Conservation (phyloP, 2,797 vertebrate genomes). For the Parotocinclus haroldoi region DNA sequence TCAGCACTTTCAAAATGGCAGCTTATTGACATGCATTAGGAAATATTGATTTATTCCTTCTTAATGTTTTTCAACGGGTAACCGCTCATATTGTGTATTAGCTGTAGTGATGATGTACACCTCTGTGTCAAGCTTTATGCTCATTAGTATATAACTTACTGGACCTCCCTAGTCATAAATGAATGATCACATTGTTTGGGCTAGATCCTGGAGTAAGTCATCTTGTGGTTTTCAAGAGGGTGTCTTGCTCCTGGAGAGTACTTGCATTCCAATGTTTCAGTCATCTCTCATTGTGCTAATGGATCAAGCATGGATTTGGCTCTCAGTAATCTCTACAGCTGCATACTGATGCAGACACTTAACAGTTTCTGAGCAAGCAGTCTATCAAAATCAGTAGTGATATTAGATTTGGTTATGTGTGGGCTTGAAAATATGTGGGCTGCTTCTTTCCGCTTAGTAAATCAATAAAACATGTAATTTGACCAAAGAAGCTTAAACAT, state of each 20-base stretch:
- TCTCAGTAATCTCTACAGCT: slow-evolving; percentile 28
- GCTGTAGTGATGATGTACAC: slow-evolving; percentile 22
- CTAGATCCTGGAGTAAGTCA: slow-evolving; percentile 45
- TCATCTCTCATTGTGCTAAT: slow-evolving; percentile 36
- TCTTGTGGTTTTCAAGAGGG: slow-evolving; percentile 30
- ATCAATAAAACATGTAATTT: too few relatives aligned
- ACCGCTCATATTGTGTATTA: slow-evolving; percentile 2
- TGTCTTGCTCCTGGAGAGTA: slow-evolving; percentile 25
- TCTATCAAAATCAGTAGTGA: slow-evolving; percentile 11
- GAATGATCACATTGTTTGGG: slow-evolving; percentile 45
- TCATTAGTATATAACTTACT: slow-evolving; percentile 34
- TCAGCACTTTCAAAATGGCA: slow-evolving; percentile 22
- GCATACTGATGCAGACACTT: slow-evolving; percentile 42
- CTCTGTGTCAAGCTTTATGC: slow-evolving; percentile 34
- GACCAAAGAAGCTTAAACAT: too few relatives aligned
- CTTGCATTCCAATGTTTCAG: slow-evolving; percentile 1
- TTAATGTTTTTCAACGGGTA: too few relatives aligned
- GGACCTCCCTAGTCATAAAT: slow-evolving; percentile 44
- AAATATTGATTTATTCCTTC: too few relatives aligned
- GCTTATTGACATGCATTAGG: not conserved
- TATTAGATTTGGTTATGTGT: not conserved
- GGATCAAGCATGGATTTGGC: slow-evolving; percentile 46
- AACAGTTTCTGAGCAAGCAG: slow-evolving; percentile 9
- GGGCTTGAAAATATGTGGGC: too few relatives aligned
- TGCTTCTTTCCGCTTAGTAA: too few relatives aligned